A percentile compares a stretch with the other conserved stretches of the same genome.
phyloP scores from a whole-genome alignment of 2,888 invertebrate species.

The Criorhina ranunculi region DNA sequence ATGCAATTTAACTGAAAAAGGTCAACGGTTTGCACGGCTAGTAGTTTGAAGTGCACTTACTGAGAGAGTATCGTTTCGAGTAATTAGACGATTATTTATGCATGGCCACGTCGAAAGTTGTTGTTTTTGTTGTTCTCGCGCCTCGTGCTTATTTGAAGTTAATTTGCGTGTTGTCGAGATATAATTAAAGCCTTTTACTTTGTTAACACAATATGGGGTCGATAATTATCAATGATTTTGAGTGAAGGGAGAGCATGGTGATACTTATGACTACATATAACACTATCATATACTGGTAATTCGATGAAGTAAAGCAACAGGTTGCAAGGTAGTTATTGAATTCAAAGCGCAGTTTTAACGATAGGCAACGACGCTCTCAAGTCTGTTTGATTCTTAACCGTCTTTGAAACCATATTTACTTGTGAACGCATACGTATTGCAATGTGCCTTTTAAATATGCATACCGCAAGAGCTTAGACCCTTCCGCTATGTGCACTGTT shows the following conservation, averaged over 20 bases:
- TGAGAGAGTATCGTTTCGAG: not conserved
- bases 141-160: not conserved
- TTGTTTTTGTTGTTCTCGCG: constrained; percentile 1
- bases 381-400: too few species aligned
- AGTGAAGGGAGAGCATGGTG: not conserved
- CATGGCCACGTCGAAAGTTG: not conserved
- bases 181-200: constrained; percentile 29
- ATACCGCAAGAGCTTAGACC: too few species aligned
- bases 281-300: too few species aligned
- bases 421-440: too few species aligned
- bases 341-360: too few species aligned
- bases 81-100: constrained; percentile 16
- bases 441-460: too few species aligned
- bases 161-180: constrained; percentile 17
- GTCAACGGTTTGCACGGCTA: constrained; percentile 17
- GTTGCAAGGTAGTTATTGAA: too few species aligned
- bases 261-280: too few species aligned
- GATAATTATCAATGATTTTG: constrained; percentile 17
- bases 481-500: too few species aligned
- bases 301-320: too few species aligned
- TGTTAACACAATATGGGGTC: not conserved
- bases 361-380: too few species aligned
- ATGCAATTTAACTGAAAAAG: constrained; percentile 19
- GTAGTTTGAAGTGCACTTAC: constrained; percentile 15
- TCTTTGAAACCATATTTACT: too few species aligned